Base-by-base conservation (phyloP, 2,113 vertebrate species). In the Todiramphus saurophagus region DNA sequence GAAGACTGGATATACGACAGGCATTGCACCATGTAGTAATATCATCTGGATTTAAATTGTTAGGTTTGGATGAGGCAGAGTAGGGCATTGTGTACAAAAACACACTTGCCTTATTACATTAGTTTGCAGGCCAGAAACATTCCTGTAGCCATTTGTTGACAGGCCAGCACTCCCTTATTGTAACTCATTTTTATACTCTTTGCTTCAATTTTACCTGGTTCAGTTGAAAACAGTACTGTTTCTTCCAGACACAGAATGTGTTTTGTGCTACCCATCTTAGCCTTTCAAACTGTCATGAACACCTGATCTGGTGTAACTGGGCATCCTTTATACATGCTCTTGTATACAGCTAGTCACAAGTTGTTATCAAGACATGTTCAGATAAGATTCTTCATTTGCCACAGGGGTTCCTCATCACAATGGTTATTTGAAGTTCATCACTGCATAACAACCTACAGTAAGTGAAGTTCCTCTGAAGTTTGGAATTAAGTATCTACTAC, bases 101-200 rank as follows among this genome's bases (percentile, higher is more conserved):
- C 25, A 92, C 86, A 89, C 62, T 87, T 73, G 69, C 44, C 74
- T 91, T 79, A 94, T 70, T 90, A 92, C 84, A 69, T n/a, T 48
- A 68, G 41, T 72, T 94, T 90, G 84, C 60, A 63, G 55, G 31
- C 21, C 55, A 93, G 63, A 83, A 89, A 60, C 77, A 46, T 33
- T 69, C 51, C 48, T 48, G 39, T 55, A 83, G 70, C 51, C 66
- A 85, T 69, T 79, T 84, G 23, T 55, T 62, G 67, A 53, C 33
- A 5, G 70, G 30, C 28, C 68, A 91, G 64, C 18, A 92, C 58
- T 39, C 25, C 83, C 84, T 69, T 31, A 20, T 39, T 83, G 25
- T 14, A 92, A 60, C n/a, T 66, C 0, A 17, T 39, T 89, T 87
- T 85, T 39, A 17, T 41, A 37, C 10, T 20, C 6, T 74, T 79